Percentiles rank a stretch among this genome's conserved stretches.
Conservation (phyloP, 2,888 invertebrate species). For the Caenorhabditis sulstoni region DNA sequence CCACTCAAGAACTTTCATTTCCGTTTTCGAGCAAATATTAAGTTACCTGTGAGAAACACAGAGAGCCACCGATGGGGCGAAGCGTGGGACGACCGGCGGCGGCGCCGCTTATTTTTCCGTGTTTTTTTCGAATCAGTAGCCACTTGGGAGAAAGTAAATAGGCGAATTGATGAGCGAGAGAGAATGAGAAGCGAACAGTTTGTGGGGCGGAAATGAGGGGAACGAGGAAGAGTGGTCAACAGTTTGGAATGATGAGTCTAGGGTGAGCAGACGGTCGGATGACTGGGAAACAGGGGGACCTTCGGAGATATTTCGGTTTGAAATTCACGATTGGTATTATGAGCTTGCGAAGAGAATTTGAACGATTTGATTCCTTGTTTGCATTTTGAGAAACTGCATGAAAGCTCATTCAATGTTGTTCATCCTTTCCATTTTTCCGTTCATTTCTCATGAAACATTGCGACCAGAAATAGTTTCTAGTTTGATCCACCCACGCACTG, state of each 20-base stretch:
- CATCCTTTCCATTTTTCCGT: not conserved
- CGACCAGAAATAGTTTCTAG: no score
- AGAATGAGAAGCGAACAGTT: no score
- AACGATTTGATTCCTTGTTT: no score
- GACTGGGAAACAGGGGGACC: no score
- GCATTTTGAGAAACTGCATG: no score
- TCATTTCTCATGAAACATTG: slow-evolving; percentile 11
- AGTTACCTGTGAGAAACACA: slow-evolving; percentile 32
- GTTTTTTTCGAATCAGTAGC: slow-evolving; percentile 39
- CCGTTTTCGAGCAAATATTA: slow-evolving; percentile 54
- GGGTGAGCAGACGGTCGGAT: no score
- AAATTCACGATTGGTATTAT: no score
- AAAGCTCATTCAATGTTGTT: no score
- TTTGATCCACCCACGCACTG: not conserved
- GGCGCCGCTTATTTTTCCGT: slow-evolving; percentile 9
- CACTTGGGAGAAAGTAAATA: slow-evolving; percentile 38
- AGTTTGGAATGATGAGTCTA: no score
- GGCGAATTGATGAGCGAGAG: slow-evolving; percentile 13
- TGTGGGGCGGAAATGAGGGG: slow-evolving; percentile 1
- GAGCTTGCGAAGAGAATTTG: no score
- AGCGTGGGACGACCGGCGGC: slow-evolving; percentile 8
- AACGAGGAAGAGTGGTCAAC: slow-evolving; percentile 2
- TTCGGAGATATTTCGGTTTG: no score
- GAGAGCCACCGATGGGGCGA: not conserved
- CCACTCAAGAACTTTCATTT: slow-evolving; percentile 55